Base-by-base conservation (phyloP, 2,888 invertebrate species). In the Dolichomitus sp. region DNA sequence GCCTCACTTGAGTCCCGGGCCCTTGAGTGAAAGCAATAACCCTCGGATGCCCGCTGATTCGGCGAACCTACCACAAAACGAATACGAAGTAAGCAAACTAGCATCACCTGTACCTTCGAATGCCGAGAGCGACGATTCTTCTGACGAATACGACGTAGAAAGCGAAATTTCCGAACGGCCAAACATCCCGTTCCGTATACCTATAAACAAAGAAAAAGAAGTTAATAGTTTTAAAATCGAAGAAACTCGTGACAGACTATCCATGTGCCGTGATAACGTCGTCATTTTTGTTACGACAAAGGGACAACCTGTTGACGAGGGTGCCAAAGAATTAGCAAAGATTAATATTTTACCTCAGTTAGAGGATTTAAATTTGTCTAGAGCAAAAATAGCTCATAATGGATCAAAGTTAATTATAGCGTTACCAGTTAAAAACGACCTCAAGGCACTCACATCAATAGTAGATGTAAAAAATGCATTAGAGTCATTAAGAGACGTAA, bases 261-360 rank as follows among this genome's bases (percentile, higher is more conserved):
- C 69, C 4, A 84, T 78, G 78, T 65, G 66, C 14, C 74, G 48
- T 11, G 80, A 76, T 9, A 83, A 83, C 17, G 11, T 75, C 0
- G 73, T 72, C 9, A 52, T 73, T 5, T 80, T 83, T 6, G 27
- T 80, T 17, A 80, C 80, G 3, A 65, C 65, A 0, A 57, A 57
- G 40, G 57, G 42, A 11, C 76, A 80, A 45, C 33, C 72, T 5
- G 27, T 69, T 7, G 83, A 83, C 45, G 73, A 68, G 37, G 80
- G 80, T 19, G 76, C 77, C 2, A 63, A 33, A 14, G 73, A 78
- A 6, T 17, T 76, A 4, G 48, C 45, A 12, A 9, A 45, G 2
- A 27, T 17, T 2, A 2, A n/a, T 14, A 45, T 19, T 4, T 14
- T 68, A 1, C 73, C 52, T 4, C 17, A 30, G n/a, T 48, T 4